phyloP scores from a whole-genome alignment of 2,113 vertebrate species.

The Ascaphus truei region DNA sequence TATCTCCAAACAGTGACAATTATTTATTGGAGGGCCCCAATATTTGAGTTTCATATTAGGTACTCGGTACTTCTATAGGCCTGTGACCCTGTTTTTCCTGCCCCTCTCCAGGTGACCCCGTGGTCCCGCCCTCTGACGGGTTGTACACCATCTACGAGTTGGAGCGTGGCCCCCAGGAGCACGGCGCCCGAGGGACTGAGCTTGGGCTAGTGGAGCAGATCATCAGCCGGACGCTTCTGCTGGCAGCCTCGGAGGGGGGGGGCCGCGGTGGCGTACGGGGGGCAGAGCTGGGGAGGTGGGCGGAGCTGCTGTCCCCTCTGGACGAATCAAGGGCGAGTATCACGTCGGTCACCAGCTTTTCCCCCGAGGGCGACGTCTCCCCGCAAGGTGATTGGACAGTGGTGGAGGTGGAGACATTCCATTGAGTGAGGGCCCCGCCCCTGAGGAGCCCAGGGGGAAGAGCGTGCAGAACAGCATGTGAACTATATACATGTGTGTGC shows the following conservation, averaged over 20 bases:
- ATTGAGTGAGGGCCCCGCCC: slow-evolving; percentile 54
- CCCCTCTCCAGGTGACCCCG: slow-evolving; percentile 38
- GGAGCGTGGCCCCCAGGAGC: slow-evolving; percentile 28
- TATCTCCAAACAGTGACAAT: no score
- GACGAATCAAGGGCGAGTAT: slow-evolving; percentile 83
- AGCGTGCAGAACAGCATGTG: neutral
- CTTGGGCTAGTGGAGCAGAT: slow-evolving; percentile 73
- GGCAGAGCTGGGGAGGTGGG: slow-evolving; percentile 81
- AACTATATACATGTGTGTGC: neutral
- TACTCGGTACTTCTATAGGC: no score
- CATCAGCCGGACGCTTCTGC: slow-evolving; percentile 77
- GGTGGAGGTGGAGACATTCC: slow-evolving; percentile 87
- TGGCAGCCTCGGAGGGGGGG: slow-evolving; percentile 60
- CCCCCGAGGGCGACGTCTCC: slow-evolving; percentile 75
- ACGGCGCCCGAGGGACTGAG: slow-evolving; percentile 44
- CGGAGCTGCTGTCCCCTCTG: slow-evolving; percentile 73
- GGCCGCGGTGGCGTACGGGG: slow-evolving; percentile 59
- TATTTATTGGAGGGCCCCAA: no score
- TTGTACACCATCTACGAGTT: slow-evolving; percentile 31
- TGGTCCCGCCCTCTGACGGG: slow-evolving; percentile 20
- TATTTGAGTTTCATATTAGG: no score
- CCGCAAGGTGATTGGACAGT: slow-evolving; percentile 88
- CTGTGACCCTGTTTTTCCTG: neutral
- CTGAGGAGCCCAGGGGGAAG: neutral
- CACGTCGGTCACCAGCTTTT: slow-evolving; percentile 86